Percentiles rank a stretch among this genome's conserved stretches.
phyloP scores from a whole-genome alignment of 1,140 invertebrate species.

The Acyrthosiphon pisum region DNA sequence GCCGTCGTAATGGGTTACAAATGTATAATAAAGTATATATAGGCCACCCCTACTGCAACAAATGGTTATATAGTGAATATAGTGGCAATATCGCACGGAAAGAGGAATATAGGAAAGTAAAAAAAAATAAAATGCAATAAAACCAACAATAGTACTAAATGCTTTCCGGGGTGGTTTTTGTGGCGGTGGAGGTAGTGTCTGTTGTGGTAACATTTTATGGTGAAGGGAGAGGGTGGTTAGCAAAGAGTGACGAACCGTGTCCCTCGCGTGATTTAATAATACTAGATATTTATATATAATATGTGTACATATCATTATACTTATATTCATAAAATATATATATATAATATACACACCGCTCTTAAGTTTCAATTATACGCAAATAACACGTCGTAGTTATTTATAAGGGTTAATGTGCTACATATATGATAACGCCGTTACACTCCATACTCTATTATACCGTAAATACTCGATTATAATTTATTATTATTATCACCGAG shows the following conservation, averaged over 20 bases:
- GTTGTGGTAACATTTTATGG: neutral
- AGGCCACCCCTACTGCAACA: neutral
- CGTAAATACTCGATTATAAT: slow-evolving; percentile 8
- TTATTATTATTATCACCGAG: neutral
- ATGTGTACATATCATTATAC: neutral
- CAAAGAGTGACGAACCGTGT: slow-evolving; percentile 42
- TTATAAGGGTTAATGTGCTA: neutral
- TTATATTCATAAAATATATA: neutral
- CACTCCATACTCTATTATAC: neutral
- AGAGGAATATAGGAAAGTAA: neutral
- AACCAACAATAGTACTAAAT: slow-evolving; percentile 10
- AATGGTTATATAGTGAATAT: neutral
- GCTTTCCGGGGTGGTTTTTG: neutral
- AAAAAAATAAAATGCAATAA: slow-evolving; percentile 11
- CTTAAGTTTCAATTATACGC: neutral
- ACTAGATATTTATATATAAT: neutral
- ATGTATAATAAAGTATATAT: slow-evolving; percentile 5
- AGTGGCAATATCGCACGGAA: neutral
- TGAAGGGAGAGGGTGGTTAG: neutral
- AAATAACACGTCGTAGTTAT: neutral
- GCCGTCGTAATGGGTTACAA: slow-evolving; percentile 6
- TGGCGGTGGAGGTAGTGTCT: neutral
- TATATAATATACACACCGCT: neutral
- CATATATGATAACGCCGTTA: neutral
- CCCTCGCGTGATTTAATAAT: neutral